A percentile compares a stretch with the other conserved stretches of the same genome.
Conservation (phyloP, 2,797 vertebrate genomes). For the Sternotherus odoratus region DNA sequence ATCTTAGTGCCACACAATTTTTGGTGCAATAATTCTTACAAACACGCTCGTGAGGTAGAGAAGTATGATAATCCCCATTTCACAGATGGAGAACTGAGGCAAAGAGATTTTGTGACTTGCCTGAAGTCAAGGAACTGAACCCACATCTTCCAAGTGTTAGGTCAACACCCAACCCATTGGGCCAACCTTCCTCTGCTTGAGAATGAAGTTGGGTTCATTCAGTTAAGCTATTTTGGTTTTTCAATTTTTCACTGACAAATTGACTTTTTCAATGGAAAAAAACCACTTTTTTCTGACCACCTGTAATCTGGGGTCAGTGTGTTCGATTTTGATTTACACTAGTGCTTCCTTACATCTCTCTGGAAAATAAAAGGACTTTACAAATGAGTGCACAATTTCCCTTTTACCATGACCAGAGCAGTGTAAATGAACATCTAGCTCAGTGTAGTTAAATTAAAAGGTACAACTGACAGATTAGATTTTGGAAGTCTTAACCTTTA, state of each 20-base stretch:
- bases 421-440: background rate
- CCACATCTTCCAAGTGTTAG: background rate
- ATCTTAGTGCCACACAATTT: slow-evolving; percentile 28
- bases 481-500: background rate
- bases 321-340: background rate
- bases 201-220: background rate
- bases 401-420: background rate
- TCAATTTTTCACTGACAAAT: background rate
- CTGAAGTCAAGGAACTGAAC: background rate
- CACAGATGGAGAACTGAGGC: slow-evolving; percentile 4
- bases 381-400: background rate
- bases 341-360: background rate
- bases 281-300: background rate
- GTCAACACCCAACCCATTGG: background rate
- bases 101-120: background rate
- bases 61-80: background rate
- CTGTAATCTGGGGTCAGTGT: background rate
- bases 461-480: background rate
- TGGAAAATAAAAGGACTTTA: background rate
- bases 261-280: background rate
- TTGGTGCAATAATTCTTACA: background rate
- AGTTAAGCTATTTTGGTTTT: background rate
- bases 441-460: background rate
- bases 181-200: background rate
- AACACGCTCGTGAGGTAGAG: background rate